Percentiles rank a stretch among this genome's conserved stretches.
These are phyloP conservation scores for Rhagoletis zephyria DNA, from an alignment of 1,140 invertebrate genomes.

Conservation along the genomic window DNA sequence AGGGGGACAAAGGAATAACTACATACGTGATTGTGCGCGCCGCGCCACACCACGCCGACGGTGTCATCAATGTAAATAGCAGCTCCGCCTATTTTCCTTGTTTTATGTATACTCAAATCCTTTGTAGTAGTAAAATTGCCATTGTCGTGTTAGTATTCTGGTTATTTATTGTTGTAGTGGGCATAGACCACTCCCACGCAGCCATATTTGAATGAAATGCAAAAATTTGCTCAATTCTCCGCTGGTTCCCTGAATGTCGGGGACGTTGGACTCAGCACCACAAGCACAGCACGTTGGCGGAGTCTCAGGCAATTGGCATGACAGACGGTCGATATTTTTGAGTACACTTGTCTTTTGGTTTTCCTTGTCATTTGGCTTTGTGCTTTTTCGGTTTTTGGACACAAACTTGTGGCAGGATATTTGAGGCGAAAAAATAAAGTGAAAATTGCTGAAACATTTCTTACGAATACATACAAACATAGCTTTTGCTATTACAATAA, in stretches of 20 bases:
- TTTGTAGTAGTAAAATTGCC: neutral
- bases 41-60: neutral
- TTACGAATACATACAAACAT: conserved; percentile 21
- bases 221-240: conserved; percentile 22
- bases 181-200: conserved; percentile 71
- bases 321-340: conserved; percentile 54
- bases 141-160: neutral
- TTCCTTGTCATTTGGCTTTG: conserved; percentile 4
- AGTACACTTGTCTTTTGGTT: conserved; percentile 53
- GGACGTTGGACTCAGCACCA: neutral
- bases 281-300: neutral
- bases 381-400: conserved; percentile 54
- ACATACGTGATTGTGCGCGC: neutral
- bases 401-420: neutral
- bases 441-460: conserved; percentile 34
- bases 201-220: conserved; percentile 69
- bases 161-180: conserved; percentile 56
- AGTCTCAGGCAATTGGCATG: conserved; percentile 1
- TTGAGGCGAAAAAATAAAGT: neutral
- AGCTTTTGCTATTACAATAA: neutral
- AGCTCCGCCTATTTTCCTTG: conserved; percentile 53
- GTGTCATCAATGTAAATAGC: neutral
- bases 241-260: neutral
- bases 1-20: conserved; percentile 2
- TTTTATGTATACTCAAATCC: neutral